phyloP scores from a whole-genome alignment of 37 sponge, comb jelly and placozoan genomes.

The Beroe ovata region DNA sequence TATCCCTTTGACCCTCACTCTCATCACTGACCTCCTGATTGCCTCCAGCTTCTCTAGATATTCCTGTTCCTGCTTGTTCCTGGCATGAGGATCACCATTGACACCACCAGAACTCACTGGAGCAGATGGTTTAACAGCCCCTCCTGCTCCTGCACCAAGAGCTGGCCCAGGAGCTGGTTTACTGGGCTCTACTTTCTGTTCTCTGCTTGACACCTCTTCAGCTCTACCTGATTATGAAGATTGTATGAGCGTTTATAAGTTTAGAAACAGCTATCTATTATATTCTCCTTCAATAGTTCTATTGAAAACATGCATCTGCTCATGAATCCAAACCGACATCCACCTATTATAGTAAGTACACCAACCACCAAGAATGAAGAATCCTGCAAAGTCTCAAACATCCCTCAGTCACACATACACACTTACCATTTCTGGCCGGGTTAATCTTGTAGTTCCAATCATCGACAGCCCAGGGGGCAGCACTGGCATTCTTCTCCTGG shows the following conservation, averaged over 20 bases:
- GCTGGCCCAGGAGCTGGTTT: constrained; percentile 6
- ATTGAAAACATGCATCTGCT: too few relatives aligned
- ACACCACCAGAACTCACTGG: not conserved
- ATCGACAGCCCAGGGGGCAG: constrained; percentile 58
- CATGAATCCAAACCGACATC: too few relatives aligned
- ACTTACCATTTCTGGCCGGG: constrained; percentile 9
- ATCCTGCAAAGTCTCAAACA: too few relatives aligned
- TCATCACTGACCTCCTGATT: constrained; percentile 70
- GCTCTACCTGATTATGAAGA: not conserved
- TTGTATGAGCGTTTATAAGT: too few relatives aligned
- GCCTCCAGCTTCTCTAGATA: constrained; percentile 83
- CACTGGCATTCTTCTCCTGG: not conserved
- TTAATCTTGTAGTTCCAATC: constrained; percentile 62
- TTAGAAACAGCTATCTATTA: too few relatives aligned
- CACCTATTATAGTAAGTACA: too few relatives aligned
- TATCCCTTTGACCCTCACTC: too few relatives aligned
- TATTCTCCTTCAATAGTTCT: too few relatives aligned
- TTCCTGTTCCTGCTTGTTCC: constrained; percentile 71
- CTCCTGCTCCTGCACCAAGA: not conserved
- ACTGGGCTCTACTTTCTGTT: not conserved
- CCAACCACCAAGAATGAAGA: too few relatives aligned
- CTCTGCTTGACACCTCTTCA: not conserved
- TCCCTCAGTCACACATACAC: too few relatives aligned
- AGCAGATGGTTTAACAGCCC: not conserved
- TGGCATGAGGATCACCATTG: too few relatives aligned